Evolutionary conservation across 2,113 vertebrate species (phyloP), one percentile per base, ranked within the genome.

Genomic region (Cryptoleucopteryx plumbea): DNA sequence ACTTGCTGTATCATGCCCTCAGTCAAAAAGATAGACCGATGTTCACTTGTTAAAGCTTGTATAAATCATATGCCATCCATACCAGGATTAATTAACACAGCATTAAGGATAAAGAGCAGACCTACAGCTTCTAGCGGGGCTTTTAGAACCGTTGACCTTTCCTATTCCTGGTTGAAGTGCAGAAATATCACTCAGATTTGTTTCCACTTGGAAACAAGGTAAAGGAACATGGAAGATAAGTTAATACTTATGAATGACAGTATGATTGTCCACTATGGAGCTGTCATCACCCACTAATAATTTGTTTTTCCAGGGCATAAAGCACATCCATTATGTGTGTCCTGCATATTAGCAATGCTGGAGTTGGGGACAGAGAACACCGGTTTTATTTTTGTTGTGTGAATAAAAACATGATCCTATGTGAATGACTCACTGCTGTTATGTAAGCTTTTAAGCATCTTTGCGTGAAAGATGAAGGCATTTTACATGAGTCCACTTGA

Each of bases 1-100:
- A 85, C 91, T 90, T 87, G 87, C 89, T 80, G 66, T 77, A 90
- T 95, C 96, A 77, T 58, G 74, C 26, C 81, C 48, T 90, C 47
- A 16, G 12, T 58, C 74, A 79, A 65, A 83, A 87, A 65, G 17
- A 58, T 4, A 74, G 40, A 38, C 22, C 2, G 1, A 36, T 45
- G 40, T 45, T 92, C 62, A 27, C 70, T 85, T 89, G 81, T 86
- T 79, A 86, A 94, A 77, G 42, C 16, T 55, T 45, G 40, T 66
- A 50, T 62, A 65, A 91, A 66, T 66, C 66, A 80, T 23, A 62
- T 22, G 11, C 11, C 16, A 50, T 80, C 43, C 45, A 58, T 91
- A 56, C 71, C 3, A 22, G 59, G 32, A 86, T 81, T 86, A 85
- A 77, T 58, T 83, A 92, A 66, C 43, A 55, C n/a, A 47, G n/a